A percentile compares a stretch with the other conserved stretches of the same genome.
Conservation (phyloP, 2,797 vertebrate species). For the Carcharodon carcharias region DNA sequence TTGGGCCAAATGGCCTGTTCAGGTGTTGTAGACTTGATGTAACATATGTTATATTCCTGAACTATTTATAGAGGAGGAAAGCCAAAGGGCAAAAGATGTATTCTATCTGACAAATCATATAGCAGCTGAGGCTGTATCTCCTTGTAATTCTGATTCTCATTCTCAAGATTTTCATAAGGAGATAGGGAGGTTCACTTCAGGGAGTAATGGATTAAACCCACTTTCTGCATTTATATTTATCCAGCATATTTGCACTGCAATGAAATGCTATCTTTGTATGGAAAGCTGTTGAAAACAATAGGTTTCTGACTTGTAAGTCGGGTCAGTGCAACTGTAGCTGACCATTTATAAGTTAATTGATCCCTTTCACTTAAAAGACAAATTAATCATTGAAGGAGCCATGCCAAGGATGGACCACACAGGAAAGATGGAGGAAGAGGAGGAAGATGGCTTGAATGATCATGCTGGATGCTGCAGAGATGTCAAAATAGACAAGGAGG, state of each 20-base stretch:
- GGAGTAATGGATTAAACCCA: background rate
- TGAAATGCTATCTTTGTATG: background rate
- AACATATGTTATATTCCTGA: background rate
- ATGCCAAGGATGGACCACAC: background rate
- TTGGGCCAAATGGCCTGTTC: background rate
- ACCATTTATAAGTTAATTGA: background rate
- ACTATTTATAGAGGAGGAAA: background rate
- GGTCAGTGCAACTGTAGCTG: background rate
- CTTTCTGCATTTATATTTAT: background rate
- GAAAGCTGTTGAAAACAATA: background rate
- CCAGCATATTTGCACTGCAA: background rate
- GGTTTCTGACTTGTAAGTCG: background rate
- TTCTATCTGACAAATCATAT: background rate
- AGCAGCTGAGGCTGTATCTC: background rate
- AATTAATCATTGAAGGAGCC: background rate
- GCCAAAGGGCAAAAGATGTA: background rate
- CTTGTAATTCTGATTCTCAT: background rate
- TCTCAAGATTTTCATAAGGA: background rate
- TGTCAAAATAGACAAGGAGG: background rate
- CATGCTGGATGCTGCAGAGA: background rate
- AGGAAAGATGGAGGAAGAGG: background rate
- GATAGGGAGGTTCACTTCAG: background rate
- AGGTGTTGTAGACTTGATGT: background rate
- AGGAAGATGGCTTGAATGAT: background rate
- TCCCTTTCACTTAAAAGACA: background rate